Conservation (phyloP, 2,888 invertebrate genomes). For the Noctua janthe region DNA sequence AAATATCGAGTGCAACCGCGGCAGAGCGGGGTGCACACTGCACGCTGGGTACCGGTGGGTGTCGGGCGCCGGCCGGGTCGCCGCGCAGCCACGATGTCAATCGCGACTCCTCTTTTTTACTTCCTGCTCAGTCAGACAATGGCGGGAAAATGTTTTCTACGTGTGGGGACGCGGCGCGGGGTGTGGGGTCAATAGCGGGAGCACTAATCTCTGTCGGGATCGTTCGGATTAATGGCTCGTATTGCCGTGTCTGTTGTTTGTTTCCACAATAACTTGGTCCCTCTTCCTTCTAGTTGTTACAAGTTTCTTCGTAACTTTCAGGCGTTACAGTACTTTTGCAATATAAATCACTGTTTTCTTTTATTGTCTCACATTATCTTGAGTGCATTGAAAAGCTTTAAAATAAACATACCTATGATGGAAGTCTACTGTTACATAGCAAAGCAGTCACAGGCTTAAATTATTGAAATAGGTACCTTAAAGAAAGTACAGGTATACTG, state of each 20-base stretch:
- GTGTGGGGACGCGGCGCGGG: slow-evolving; percentile 79
- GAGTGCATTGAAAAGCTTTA: slow-evolving; percentile 1
- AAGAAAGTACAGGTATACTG: not conserved
- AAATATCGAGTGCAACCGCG: slow-evolving; percentile 64
- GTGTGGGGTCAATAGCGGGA: slow-evolving; percentile 84
- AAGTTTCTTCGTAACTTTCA: slow-evolving; percentile 78
- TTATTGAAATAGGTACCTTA: not conserved
- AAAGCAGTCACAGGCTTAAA: not conserved
- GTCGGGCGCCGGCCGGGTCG: slow-evolving; percentile 44
- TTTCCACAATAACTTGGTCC: slow-evolving; percentile 82
- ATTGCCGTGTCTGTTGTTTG: slow-evolving; percentile 88
- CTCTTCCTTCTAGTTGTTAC: slow-evolving; percentile 80
- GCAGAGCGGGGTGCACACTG: slow-evolving; percentile 60
- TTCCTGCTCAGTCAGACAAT: slow-evolving; percentile 86
- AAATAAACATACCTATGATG: not conserved
- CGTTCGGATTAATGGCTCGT: slow-evolving; percentile 88
- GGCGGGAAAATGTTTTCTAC: slow-evolving; percentile 87
- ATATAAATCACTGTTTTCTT: slow-evolving; percentile 18
- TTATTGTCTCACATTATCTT: slow-evolving; percentile 8
- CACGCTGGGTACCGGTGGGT: slow-evolving; percentile 62
- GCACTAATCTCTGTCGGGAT: slow-evolving; percentile 88
- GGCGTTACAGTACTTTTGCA: slow-evolving; percentile 67
- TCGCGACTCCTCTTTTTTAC: slow-evolving; percentile 85
- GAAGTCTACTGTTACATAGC: not conserved
- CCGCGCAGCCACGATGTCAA: slow-evolving; percentile 82